Base-by-base conservation (phyloP, 2,113 vertebrate genomes). In the Plecotus auritus region DNA sequence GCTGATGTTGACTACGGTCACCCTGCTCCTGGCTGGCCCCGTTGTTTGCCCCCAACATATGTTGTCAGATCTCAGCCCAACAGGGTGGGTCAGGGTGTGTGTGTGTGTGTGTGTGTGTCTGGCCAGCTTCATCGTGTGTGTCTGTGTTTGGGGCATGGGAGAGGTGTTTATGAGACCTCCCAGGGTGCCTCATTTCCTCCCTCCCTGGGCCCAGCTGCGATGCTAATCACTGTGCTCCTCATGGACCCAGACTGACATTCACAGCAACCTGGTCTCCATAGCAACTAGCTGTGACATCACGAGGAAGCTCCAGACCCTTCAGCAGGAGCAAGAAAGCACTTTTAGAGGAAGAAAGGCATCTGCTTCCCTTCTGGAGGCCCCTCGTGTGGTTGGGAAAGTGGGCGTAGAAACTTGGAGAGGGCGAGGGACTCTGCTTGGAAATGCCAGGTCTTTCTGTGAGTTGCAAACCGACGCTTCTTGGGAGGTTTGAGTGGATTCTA, bases 221-320 rank as follows among this genome's bases (percentile, higher is more conserved):
- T 30, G 35, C 66, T 64, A 17, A n/a, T 85, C 5, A 14, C 40
- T 28, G 37, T 64, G 54, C 88, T 96, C 40, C 76, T 84, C 14
- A 32, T 12, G 40, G 90, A 76, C 87, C 47, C 84, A 18, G 61
- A 76, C 56, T 90, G 95, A 96, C 96, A 95, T 72, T 56, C 67
- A 54, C 32, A 95, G 91, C 78, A 94, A 96, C 96, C 94, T 97
- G 96, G 96, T 97, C 85, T 85, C 97, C 95, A 94, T 95, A 37
- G 97, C 95, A 97, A 97, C 97, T 61, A 56, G 61, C 85, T 37
- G 69, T 97, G 93, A 95, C 70, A 40, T 95, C 93, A 92, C 54
- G n/a, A 93, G 85, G 66, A 85, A 59, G 26, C 76, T 56, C 32
- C 0, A 7, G 96, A 94, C 73, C 32, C 88, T 35, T 73, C 4